These are phyloP conservation scores for Protosalanx chinensis DNA, from an alignment of 2,797 vertebrate genomes.

Conservation along the genomic window DNA sequence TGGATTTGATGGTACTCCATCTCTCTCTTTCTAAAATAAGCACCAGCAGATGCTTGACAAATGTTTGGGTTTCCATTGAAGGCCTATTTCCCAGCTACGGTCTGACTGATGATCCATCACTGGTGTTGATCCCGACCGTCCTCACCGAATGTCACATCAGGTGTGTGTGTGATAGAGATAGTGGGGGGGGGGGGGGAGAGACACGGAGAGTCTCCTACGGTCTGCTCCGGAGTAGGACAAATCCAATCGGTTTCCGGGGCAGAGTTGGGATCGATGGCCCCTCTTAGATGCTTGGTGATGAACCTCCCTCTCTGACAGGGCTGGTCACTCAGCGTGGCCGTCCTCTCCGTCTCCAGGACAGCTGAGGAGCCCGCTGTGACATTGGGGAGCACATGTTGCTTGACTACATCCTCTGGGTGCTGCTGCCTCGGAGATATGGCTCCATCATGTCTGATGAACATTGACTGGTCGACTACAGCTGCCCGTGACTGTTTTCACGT, in stretches of 20 bases:
- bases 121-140: constrained; percentile 59
- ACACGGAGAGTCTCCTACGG: constrained; percentile 26
- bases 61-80: constrained; percentile 67
- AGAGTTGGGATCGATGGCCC: constrained; percentile 68
- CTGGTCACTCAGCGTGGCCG: constrained; percentile 68
- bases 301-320: constrained; percentile 70
- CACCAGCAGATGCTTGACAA: constrained; percentile 66
- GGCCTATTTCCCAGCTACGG: constrained; percentile 57
- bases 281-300: constrained; percentile 69
- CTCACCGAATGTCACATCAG: constrained; percentile 51
- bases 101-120: constrained; percentile 63
- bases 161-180: constrained; percentile 8
- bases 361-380: constrained; percentile 35
- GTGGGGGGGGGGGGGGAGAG: constrained; percentile 3
- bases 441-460: no score
- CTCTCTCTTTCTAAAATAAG: constrained; percentile 66
- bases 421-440: no score
- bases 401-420: not conserved
- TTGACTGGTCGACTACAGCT: not conserved
- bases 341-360: constrained; percentile 52
- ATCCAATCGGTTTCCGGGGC: constrained; percentile 70
- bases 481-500: no score
- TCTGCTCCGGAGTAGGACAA: constrained; percentile 65
- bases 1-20: constrained; percentile 65
- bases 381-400: not conserved